Evolutionary conservation across 92 coral and sea anemone genomes (phyloP), one percentile per base, ranked within the genome.

Genomic region (Montipora capitata): DNA sequence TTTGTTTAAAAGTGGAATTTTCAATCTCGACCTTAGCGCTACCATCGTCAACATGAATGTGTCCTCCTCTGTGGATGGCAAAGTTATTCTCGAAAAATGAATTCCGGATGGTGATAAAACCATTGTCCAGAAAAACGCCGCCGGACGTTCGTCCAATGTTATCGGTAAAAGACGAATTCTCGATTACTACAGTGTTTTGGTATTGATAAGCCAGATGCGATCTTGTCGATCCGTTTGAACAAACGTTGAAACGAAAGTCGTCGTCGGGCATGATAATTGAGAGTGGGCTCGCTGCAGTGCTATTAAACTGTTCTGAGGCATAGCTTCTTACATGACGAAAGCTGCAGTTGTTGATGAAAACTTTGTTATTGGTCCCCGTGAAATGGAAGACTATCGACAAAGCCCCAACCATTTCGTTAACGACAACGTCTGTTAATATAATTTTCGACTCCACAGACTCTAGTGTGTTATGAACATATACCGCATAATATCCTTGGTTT

Each of bases 61-160:
- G 94, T 5, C 96, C 96, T 8, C 91, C 94, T 45, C 76, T 76
- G 4, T 43, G 9, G 16, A 54, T 81, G 13, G 93, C 96, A 80
- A 88, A 95, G 78, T 97, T 97, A 68, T 97, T 81, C 10, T 74
- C 52, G n/a, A 97, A 92, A 6, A 35, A 17, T 72, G 96, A 95
- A 11, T 76, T 76, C 11, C 78, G 78, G 5, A 95, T 40, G 9
- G 84, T 90, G 16, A 81, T 51, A 20, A 72, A 62, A 2, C 98
- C 98, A 41, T 85, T 87, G 10, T 59, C 35, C 10, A 92, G 68
- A 70, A 18, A 85, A 38, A 95, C 14, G 0, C 94, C 97, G 4
- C 95, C 95, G 2, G 96, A 94, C 14, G 6, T 68, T 35, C 39
- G 52, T 18, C 96, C 99, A 11, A 72, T 74, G 56, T 96, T 96